Evolutionary conservation across 2,797 vertebrate genomes (phyloP).

Genomic region (Synanceia verrucosa): DNA sequence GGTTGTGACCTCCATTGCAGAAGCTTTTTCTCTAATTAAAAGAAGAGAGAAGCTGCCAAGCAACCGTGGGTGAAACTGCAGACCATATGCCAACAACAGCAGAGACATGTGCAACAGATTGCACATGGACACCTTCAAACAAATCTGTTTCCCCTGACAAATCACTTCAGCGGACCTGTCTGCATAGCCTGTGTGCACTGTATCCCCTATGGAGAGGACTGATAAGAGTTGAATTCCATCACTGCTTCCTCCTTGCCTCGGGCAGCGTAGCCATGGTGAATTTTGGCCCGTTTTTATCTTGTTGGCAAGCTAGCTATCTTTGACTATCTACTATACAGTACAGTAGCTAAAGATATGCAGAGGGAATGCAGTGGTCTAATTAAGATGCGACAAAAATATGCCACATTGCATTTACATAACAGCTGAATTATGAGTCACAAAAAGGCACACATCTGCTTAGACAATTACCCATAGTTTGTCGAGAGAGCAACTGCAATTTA

Average conservation of each 20-base stretch:
- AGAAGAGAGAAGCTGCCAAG: constrained; percentile 71
- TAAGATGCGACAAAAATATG: background rate
- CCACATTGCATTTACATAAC: background rate
- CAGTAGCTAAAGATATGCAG: constrained; percentile 13
- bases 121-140: constrained; percentile 57
- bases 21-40: constrained; percentile 81
- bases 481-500: background rate
- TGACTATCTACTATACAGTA: constrained; percentile 25
- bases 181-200: constrained; percentile 52
- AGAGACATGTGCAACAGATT: constrained; percentile 37
- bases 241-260: constrained; percentile 42
- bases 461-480: background rate
- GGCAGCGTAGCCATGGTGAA: constrained; percentile 52
- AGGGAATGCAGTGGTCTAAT: background rate
- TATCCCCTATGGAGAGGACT: constrained; percentile 58
- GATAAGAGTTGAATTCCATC: constrained; percentile 69
- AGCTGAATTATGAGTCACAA: background rate
- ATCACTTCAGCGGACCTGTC: constrained; percentile 60
- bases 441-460: background rate
- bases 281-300: constrained; percentile 56
- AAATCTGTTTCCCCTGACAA: constrained; percentile 64
- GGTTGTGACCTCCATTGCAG: constrained; percentile 68
- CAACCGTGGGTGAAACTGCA: constrained; percentile 64
- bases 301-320: constrained; percentile 47
- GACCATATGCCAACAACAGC: constrained; percentile 19